A percentile compares a stretch with the other conserved stretches of the same genome.
These are phyloP conservation scores for Platorchestia sp. DNA, from an alignment of 1,140 invertebrate genomes.

Conservation along the genomic window DNA sequence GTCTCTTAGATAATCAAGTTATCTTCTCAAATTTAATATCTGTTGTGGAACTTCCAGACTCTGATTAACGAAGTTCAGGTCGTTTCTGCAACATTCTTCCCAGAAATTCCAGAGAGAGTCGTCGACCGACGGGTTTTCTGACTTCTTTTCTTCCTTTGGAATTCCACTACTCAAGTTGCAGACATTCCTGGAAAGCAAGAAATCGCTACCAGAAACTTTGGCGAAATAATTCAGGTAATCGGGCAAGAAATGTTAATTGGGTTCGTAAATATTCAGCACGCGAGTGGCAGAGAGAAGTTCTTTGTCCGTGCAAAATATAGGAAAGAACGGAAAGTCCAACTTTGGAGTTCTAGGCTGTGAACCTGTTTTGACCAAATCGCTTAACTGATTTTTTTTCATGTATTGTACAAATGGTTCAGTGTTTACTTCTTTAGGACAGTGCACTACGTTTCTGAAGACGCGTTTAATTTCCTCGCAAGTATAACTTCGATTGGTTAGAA, in stretches of 20 bases:
- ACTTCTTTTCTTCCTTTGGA: slow-evolving; percentile 4
- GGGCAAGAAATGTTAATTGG: slow-evolving; percentile 40
- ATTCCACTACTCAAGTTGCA: slow-evolving; percentile 21
- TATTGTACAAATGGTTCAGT: not conserved
- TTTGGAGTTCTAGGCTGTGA: not conserved
- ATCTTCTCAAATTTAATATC: not conserved
- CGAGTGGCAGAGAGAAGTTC: not conserved
- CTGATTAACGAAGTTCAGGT: not conserved
- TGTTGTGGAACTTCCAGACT: not conserved
- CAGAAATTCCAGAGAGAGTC: not conserved
- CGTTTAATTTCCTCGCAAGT: too few species aligned
- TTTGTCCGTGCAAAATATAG: not conserved
- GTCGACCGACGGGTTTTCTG: not conserved
- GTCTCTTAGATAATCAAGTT: not conserved
- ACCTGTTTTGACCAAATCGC: not conserved
- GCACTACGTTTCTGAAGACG: not conserved
- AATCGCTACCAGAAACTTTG: not conserved
- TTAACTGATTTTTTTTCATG: not conserved
- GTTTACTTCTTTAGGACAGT: not conserved
- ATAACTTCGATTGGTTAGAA: too few species aligned
- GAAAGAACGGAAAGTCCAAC: not conserved
- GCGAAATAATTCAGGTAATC: slow-evolving; percentile 23
- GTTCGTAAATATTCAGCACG: not conserved
- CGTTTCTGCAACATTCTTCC: slow-evolving; percentile 41
- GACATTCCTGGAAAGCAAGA: slow-evolving; percentile 51